Evolutionary conservation across 2,888 invertebrate species (phyloP), one percentile per base, ranked within the genome.

Genomic region (Alloplasta piceator): DNA sequence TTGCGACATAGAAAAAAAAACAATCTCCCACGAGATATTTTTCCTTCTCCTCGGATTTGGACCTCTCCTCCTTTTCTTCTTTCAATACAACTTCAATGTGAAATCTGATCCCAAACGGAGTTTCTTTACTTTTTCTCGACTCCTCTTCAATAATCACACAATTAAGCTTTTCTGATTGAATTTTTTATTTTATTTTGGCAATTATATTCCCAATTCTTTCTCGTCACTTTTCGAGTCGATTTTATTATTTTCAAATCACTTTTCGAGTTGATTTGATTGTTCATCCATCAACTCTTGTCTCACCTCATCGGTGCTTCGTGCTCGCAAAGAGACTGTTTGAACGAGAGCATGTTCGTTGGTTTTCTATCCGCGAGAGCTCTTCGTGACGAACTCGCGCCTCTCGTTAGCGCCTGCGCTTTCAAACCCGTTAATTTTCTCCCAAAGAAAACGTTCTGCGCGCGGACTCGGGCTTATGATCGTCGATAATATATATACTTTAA

Each of bases 1-100:
- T 52, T 79, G 48, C 82, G 81, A 75, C 78, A 82, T 84, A 80
- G 82, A 60, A 82, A 79, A 79, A 78, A 81, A 26, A 26, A 26
- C 26, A 26, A 26, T 74, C 9, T 41, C 7, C 16, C 67, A 4
- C 9, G 14, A 14, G 52, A n/a, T 38, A 52, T 36, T 36, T n/a
- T 39, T 55, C 56, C 7, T 41, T 58, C 12, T 14, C 55, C 7
- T 58, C 48, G n/a, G 3, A 5, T 6, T 38, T 43, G 48, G 26
- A 56, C 41, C 63, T 64, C 5, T 9, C 6, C n/a, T 48, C 14
- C 38, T 46, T 14, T 1, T 14, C 12, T 26, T 55, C 7, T 58
- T 16, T 68, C 26, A 26, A 41, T 14, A 7, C 5, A 10, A 39
- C 12, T 60, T 60, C 26, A 26, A 26, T 26, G 26, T 2, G 26